A percentile compares a stretch with the other conserved stretches of the same genome.
These are phyloP conservation scores for Delichon dasypus DNA, from an alignment of 2,797 vertebrate species.

Conservation along the genomic window DNA sequence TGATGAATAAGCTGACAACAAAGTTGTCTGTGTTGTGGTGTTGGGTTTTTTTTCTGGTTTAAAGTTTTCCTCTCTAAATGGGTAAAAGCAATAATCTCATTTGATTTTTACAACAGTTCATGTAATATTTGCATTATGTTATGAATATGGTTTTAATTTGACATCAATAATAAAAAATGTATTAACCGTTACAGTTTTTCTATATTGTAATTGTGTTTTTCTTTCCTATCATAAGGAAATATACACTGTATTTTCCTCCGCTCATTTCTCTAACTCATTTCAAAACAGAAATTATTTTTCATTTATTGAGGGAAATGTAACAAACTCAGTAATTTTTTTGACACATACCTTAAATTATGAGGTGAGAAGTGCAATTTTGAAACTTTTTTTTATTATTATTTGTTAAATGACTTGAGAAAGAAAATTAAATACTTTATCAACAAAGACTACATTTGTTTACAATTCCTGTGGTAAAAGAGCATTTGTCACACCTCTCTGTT, in stretches of 20 bases:
- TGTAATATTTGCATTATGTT: not conserved
- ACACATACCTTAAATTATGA: not conserved
- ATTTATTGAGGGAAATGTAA: not conserved
- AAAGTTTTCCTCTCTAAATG: not conserved
- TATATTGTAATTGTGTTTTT: not conserved
- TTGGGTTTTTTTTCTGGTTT: not conserved
- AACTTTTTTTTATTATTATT: not conserved
- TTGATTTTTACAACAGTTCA: not conserved
- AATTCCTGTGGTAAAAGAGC: not conserved
- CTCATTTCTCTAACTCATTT: not conserved
- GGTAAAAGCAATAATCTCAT: not conserved
- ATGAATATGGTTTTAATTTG: not conserved
- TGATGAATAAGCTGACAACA: not conserved
- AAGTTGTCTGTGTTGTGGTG: accelerated
- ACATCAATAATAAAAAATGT: not conserved
- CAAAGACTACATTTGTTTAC: slow-evolving; percentile 19
- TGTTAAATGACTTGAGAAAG: not conserved
- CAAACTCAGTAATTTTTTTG: not conserved
- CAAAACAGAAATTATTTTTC: not conserved
- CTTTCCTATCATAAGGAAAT: not conserved
- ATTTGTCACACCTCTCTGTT: not conserved
- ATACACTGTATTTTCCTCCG: not conserved
- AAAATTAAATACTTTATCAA: not conserved
- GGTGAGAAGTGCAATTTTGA: not conserved
- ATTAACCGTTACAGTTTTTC: not conserved